Conservation (phyloP, 2,888 invertebrate genomes). For the Drosophila nigricruria region DNA sequence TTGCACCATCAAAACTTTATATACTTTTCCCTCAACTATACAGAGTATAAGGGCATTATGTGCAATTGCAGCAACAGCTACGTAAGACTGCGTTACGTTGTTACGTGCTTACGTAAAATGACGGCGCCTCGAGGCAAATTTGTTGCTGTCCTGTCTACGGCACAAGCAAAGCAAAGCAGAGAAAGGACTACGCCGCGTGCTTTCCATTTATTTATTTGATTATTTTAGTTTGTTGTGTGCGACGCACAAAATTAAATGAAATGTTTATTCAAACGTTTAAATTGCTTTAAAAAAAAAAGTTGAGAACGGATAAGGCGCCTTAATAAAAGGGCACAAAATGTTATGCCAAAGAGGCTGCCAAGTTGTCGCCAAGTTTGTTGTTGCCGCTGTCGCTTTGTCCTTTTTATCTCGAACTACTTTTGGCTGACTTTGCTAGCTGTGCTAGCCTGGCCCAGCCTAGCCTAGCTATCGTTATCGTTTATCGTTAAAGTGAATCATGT, state of each 20-base stretch:
- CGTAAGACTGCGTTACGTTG: slow-evolving; percentile 34
- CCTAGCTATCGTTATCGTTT: slow-evolving; percentile 70
- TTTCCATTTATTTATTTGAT: slow-evolving; percentile 69
- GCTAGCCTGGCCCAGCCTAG: slow-evolving; percentile 4
- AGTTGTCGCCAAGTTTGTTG: slow-evolving; percentile 69
- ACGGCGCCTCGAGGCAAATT: slow-evolving; percentile 71
- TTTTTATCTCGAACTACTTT: slow-evolving; percentile 49
- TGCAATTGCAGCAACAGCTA: slow-evolving; percentile 35
- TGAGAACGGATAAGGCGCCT: not conserved
- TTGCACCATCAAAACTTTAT: not conserved
- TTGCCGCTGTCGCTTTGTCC: slow-evolving; percentile 30
- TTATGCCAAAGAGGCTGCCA: slow-evolving; percentile 71
- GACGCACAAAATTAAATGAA: slow-evolving; percentile 72
- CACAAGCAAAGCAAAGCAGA: slow-evolving; percentile 9
- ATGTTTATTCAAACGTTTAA: slow-evolving; percentile 80
- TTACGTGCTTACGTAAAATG: slow-evolving; percentile 73
- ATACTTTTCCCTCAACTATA: not conserved
- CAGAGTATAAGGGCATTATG: slow-evolving; percentile 22
- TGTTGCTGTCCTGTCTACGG: slow-evolving; percentile 43
- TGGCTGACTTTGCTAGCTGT: slow-evolving; percentile 52
- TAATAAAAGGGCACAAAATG: slow-evolving; percentile 33
- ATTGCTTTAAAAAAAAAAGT: slow-evolving; percentile 62
- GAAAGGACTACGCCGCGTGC: slow-evolving; percentile 31
- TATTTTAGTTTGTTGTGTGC: slow-evolving; percentile 62
- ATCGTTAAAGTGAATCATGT: slow-evolving; percentile 83